Conservation (phyloP, 2,888 invertebrate genomes). For the Miltochrista miniata region DNA sequence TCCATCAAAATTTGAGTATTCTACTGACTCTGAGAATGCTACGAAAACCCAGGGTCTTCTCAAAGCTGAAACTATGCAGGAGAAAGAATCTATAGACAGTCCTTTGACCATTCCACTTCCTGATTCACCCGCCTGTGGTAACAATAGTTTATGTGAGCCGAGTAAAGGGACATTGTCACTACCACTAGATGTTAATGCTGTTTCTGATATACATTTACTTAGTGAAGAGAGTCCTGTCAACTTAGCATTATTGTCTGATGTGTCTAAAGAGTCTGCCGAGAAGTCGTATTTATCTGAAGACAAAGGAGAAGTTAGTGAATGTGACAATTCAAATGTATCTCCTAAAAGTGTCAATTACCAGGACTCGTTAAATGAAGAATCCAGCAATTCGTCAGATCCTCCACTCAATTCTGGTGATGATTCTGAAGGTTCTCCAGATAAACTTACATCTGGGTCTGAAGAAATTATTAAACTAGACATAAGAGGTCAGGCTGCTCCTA, state of each 20-base stretch:
- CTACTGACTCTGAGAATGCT: slow-evolving; percentile 57
- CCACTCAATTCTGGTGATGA: slow-evolving; percentile 42
- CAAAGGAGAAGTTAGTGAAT: slow-evolving; percentile 33
- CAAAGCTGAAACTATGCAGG: slow-evolving; percentile 46
- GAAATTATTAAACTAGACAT: slow-evolving; percentile 79
- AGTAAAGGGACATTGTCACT: slow-evolving; percentile 63
- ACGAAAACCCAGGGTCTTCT: slow-evolving; percentile 42
- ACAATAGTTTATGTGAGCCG: slow-evolving; percentile 52
- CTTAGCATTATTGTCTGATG: slow-evolving; percentile 61
- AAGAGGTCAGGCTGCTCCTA: slow-evolving; percentile 69
- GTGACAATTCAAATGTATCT: slow-evolving; percentile 48
- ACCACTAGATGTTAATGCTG: slow-evolving; percentile 59
- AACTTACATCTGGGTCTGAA: slow-evolving; percentile 67
- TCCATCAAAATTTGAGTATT: slow-evolving; percentile 67
- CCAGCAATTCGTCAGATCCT: slow-evolving; percentile 44
- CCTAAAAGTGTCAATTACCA: slow-evolving; percentile 60
- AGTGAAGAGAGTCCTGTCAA: slow-evolving; percentile 76
- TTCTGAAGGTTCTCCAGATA: slow-evolving; percentile 45
- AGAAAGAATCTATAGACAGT: slow-evolving; percentile 47
- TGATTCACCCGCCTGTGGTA: slow-evolving; percentile 51
- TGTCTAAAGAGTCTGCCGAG: slow-evolving; percentile 54
- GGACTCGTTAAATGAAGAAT: slow-evolving; percentile 69
- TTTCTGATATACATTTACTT: slow-evolving; percentile 60
- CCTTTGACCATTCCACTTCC: slow-evolving; percentile 47
- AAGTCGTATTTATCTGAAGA: slow-evolving; percentile 19